Evolutionary conservation across 2,888 invertebrate genomes (phyloP).

Genomic region (Suillia variegata): DNA sequence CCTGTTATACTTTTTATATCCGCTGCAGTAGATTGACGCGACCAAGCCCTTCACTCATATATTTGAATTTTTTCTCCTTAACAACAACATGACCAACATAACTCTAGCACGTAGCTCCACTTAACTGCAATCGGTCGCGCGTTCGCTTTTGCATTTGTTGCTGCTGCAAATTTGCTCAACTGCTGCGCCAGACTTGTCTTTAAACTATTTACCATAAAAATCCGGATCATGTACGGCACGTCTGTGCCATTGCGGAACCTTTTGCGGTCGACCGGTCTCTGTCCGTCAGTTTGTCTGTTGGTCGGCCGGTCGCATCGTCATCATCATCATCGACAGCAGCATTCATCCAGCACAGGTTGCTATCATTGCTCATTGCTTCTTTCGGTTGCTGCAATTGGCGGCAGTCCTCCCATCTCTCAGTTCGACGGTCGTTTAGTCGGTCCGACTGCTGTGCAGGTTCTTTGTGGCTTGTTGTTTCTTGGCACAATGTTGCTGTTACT

Average conservation of each 20-base stretch:
- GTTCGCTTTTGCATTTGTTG: constrained; percentile 14
- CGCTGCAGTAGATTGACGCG: no score
- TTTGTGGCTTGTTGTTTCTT: background rate
- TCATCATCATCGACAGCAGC: no score
- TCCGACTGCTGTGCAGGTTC: background rate
- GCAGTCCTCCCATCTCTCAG: background rate
- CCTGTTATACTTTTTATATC: no score
- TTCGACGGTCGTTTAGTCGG: background rate
- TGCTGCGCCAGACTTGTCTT: constrained; percentile 7
- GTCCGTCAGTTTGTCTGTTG: background rate
- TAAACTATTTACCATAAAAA: constrained; percentile 5
- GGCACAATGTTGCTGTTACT: constrained; percentile 3
- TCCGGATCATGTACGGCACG: background rate
- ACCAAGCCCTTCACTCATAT: background rate
- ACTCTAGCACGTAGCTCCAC: background rate
- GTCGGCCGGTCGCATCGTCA: no score
- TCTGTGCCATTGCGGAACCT: background rate
- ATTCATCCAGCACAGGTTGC: no score
- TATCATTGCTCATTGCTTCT: no score
- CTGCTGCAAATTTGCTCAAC: constrained; percentile 3
- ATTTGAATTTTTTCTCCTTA: background rate
- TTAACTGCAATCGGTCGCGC: background rate
- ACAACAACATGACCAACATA: background rate
- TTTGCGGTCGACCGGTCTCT: background rate
- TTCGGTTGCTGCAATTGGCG: background rate